These are phyloP conservation scores for Craterocephalus amniculus DNA, from an alignment of 2,797 vertebrate genomes.

Conservation along the genomic window DNA sequence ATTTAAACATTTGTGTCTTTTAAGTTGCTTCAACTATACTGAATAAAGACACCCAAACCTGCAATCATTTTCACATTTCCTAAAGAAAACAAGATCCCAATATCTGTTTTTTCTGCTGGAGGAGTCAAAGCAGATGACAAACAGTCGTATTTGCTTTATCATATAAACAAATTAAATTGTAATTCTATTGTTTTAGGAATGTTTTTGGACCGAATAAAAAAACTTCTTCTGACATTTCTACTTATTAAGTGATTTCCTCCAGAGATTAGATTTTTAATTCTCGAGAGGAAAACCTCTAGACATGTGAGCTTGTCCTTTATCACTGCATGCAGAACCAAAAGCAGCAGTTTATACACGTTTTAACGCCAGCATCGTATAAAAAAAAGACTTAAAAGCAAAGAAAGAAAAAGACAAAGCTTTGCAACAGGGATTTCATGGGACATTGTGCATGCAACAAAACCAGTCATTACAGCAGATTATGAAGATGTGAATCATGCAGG, in stretches of 20 bases:
- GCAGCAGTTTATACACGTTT: neutral
- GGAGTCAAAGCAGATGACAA: slow-evolving; percentile 7
- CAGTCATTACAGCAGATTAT: slow-evolving; percentile 51
- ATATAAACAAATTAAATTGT: too few species aligned
- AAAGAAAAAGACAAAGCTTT: neutral
- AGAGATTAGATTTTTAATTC: slow-evolving; percentile 8
- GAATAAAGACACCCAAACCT: too few species aligned
- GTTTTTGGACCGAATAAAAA: neutral
- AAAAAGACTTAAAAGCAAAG: neutral
- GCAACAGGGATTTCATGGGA: slow-evolving; percentile 38
- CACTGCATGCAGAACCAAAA: neutral
- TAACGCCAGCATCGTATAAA: neutral
- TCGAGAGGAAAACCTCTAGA: neutral
- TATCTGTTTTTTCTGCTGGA: neutral
- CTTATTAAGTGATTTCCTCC: neutral
- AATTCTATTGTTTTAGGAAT: too few species aligned
- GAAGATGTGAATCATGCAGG: slow-evolving; percentile 60
- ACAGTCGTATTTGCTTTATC: too few species aligned
- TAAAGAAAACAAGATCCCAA: neutral
- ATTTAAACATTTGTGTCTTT: neutral
- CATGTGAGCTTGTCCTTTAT: neutral
- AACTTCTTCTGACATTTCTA: neutral
- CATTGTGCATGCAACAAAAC: slow-evolving; percentile 47
- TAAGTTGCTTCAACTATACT: too few species aligned
- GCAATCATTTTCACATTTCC: neutral